phyloP scores from a whole-genome alignment of 2,888 invertebrate genomes.

The Gasteruption jaculator region DNA sequence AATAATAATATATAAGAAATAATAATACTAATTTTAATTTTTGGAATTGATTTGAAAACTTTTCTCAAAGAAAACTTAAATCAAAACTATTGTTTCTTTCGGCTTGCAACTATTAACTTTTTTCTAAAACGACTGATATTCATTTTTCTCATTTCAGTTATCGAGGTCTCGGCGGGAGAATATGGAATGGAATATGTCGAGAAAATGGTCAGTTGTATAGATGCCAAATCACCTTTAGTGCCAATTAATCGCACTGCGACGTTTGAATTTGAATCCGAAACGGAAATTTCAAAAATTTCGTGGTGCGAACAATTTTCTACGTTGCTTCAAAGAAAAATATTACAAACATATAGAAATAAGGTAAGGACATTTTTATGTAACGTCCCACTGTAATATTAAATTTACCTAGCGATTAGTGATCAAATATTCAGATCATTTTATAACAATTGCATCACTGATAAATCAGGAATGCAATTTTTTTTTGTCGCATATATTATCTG shows the following conservation, averaged over 20 bases:
- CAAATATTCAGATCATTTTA: no score
- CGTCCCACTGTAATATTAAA: background rate
- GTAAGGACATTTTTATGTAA: constrained; percentile 48
- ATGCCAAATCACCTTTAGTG: constrained; percentile 47
- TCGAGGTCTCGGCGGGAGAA: constrained; percentile 77
- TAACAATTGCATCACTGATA: background rate
- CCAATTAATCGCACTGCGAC: constrained; percentile 25
- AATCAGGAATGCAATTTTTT: no score
- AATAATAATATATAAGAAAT: no score
- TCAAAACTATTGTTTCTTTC: constrained; percentile 5
- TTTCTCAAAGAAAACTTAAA: constrained; percentile 13
- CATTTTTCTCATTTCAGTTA: constrained; percentile 56
- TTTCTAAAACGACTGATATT: background rate
- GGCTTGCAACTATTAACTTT: no score
- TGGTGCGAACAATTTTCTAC: constrained; percentile 67
- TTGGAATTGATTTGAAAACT: constrained; percentile 8
- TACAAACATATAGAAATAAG: constrained; percentile 73
- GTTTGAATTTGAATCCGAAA: constrained; percentile 48
- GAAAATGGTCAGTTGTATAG: constrained; percentile 64
- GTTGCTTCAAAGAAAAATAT: constrained; percentile 64
- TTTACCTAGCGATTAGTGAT: no score
- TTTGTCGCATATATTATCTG: no score
- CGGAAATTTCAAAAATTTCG: constrained; percentile 57
- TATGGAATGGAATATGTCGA: constrained; percentile 67
- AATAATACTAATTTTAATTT: no score